Conservation (phyloP, 2,113 vertebrate species). For the Rhombomys opimus region DNA sequence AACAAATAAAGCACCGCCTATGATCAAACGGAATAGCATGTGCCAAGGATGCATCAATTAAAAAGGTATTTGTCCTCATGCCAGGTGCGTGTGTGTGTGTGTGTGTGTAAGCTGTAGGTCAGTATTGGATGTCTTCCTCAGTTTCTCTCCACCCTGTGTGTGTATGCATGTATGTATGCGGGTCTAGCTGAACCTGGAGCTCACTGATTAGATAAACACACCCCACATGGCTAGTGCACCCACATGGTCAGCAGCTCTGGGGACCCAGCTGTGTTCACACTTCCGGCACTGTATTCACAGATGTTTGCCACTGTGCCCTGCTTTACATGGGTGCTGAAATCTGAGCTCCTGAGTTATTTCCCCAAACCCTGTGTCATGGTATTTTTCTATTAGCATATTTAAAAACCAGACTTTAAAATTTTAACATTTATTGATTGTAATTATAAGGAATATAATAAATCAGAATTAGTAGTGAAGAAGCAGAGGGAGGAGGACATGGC, state of each 20-base stretch:
- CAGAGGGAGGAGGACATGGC: not conserved
- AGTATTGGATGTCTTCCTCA: not conserved
- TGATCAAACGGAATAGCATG: not conserved
- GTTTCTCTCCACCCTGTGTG: not conserved
- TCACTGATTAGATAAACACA: not conserved
- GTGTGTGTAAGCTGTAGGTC: not conserved
- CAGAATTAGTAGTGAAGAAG: slow-evolving; percentile 18
- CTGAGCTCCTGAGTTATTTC: not conserved
- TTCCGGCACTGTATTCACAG: not conserved
- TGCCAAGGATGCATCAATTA: not conserved
- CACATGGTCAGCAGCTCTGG: not conserved
- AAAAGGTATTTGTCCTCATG: not conserved
- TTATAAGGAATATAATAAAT: not conserved
- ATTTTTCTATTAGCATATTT: not conserved
- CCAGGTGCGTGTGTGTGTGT: not conserved
- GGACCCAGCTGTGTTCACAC: not conserved
- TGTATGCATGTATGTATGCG: too few species aligned
- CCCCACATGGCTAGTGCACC: not conserved
- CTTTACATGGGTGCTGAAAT: not conserved
- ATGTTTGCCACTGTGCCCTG: too few species aligned
- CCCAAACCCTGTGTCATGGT: not conserved
- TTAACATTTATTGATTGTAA: slow-evolving; percentile 5
- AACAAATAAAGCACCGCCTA: not conserved
- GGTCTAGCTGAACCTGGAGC: not conserved
- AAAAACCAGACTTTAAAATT: not conserved